A percentile compares a stretch with the other conserved stretches of the same genome.
Conservation (phyloP, 2,888 invertebrate species). For the Apantesis nais region DNA sequence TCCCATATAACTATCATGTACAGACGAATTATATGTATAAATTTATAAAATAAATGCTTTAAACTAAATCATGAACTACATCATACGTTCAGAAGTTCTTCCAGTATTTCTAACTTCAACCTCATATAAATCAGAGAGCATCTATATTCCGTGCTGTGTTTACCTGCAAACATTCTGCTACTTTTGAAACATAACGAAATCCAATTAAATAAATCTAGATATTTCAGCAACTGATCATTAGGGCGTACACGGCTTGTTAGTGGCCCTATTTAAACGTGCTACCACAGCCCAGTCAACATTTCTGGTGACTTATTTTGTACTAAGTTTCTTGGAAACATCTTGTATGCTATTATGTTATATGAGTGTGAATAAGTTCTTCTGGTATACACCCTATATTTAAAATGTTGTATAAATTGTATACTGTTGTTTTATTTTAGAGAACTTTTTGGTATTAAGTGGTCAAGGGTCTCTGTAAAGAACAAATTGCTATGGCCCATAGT, state of each 20-base stretch:
- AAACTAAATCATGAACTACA: not conserved
- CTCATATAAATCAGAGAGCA: conserved; percentile 71
- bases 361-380: conserved; percentile 21
- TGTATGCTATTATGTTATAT: conserved; percentile 37
- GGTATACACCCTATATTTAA: too few species aligned
- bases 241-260: conserved; percentile 70
- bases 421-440: not conserved
- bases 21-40: too few species aligned
- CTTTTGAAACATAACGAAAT: conserved; percentile 69
- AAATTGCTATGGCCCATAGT: not conserved
- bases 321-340: conserved; percentile 43
- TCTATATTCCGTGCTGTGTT: conserved; percentile 72
- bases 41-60: not conserved
- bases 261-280: conserved; percentile 63
- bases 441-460: not conserved
- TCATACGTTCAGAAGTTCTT: conserved; percentile 12
- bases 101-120: conserved; percentile 20
- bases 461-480: not conserved
- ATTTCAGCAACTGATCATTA: conserved; percentile 72
- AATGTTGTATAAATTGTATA: not conserved
- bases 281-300: conserved; percentile 58
- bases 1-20: too few species aligned
- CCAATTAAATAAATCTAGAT: conserved; percentile 85
- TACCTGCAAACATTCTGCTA: conserved; percentile 70
- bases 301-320: conserved; percentile 57